Percentiles rank a stretch among this genome's conserved stretches.
phyloP scores from a whole-genome alignment of 2,113 vertebrate genomes.

The Hoplias malabaricus region DNA sequence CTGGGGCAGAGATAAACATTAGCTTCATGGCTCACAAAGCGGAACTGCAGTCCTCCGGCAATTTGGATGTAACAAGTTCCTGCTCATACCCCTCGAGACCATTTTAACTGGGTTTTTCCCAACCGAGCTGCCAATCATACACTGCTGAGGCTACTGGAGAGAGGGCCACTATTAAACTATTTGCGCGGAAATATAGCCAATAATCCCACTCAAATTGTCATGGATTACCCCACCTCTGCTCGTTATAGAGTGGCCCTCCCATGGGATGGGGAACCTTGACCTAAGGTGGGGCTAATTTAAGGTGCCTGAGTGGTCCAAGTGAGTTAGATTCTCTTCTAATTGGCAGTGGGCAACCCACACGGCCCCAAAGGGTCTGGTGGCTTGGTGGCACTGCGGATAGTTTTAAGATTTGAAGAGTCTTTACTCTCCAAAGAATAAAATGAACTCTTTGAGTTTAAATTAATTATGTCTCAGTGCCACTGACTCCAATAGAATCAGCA shows the following conservation, averaged over 20 bases:
- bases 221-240: constrained; percentile 38
- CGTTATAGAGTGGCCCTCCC: constrained; percentile 16
- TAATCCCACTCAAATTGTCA: constrained; percentile 46
- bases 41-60: constrained; percentile 76
- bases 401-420: background rate
- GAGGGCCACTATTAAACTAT: constrained; percentile 53
- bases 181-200: constrained; percentile 50
- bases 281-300: constrained; percentile 26
- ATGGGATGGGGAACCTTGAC: background rate
- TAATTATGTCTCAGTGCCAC: background rate
- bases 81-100: constrained; percentile 71
- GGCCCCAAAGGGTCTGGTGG: background rate
- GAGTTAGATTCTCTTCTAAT: constrained; percentile 28
- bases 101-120: constrained; percentile 70
- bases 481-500: background rate
- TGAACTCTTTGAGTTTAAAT: background rate
- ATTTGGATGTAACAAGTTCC: constrained; percentile 70
- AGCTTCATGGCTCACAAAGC: constrained; percentile 83
- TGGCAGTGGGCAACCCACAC: constrained; percentile 4
- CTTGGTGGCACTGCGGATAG: constrained; percentile 1
- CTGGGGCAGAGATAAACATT: constrained; percentile 78
- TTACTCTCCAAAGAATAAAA: background rate
- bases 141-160: constrained; percentile 35
- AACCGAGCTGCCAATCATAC: constrained; percentile 74
- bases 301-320: constrained; percentile 8